These are phyloP conservation scores for Apocheima hispidaria DNA, from an alignment of 2,888 invertebrate genomes.

Conservation along the genomic window DNA sequence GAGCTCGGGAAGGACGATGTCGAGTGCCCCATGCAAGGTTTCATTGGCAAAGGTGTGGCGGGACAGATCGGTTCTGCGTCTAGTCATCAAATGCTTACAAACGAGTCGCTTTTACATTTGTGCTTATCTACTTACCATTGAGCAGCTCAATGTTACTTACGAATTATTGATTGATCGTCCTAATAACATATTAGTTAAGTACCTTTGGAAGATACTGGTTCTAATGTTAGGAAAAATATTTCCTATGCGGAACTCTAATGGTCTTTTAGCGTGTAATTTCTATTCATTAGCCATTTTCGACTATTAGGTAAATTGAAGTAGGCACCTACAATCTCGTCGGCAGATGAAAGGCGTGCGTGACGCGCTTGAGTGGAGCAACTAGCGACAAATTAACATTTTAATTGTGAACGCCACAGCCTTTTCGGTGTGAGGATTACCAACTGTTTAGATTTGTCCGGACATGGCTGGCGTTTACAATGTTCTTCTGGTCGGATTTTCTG, in stretches of 20 bases:
- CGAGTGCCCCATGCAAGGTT: too few species aligned
- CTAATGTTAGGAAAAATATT: too few species aligned
- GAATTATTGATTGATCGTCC: too few species aligned
- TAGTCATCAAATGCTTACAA: too few species aligned
- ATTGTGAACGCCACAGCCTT: slow-evolving; percentile 67
- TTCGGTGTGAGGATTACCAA: slow-evolving; percentile 49
- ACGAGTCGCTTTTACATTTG: too few species aligned
- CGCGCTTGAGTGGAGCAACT: slow-evolving; percentile 46
- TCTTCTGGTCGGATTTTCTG: background rate
- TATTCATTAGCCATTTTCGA: slow-evolving; percentile 15
- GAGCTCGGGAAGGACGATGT: too few species aligned
- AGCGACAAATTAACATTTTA: slow-evolving; percentile 74
- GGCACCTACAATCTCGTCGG: slow-evolving; percentile 9
- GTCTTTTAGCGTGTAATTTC: slow-evolving; percentile 11
- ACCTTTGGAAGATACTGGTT: too few species aligned
- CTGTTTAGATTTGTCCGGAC: background rate
- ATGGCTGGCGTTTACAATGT: background rate
- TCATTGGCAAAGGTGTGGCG: too few species aligned
- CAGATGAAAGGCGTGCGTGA: slow-evolving; percentile 44
- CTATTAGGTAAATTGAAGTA: slow-evolving; percentile 20
- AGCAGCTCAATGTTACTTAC: too few species aligned
- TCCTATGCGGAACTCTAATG: background rate
- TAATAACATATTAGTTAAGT: background rate
- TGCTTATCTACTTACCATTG: too few species aligned
- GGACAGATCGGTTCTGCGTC: too few species aligned